These are phyloP conservation scores for Anarsia innoxiella DNA, from an alignment of 2,888 invertebrate genomes.

Conservation along the genomic window DNA sequence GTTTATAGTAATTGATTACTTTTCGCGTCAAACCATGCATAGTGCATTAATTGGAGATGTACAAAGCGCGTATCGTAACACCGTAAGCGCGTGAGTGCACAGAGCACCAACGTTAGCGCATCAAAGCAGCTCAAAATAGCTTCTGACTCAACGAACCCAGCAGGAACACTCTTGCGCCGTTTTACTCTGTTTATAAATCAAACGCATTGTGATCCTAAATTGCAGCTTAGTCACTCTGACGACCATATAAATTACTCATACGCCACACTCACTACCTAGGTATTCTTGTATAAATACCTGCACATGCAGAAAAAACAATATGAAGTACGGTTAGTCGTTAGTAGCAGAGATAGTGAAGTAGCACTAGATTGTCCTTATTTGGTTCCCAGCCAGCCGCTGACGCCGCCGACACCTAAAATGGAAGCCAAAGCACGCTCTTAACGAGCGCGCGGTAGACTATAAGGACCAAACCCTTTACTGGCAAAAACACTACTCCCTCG, in stretches of 20 bases:
- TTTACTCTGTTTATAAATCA: slow-evolving; percentile 35
- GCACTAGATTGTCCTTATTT: slow-evolving; percentile 34
- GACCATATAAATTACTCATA: slow-evolving; percentile 24
- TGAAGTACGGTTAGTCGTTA: too few relatives aligned
- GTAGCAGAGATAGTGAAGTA: slow-evolving; percentile 22
- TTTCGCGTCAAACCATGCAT: slow-evolving; percentile 2
- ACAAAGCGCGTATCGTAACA: slow-evolving; percentile 5
- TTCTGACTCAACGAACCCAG: slow-evolving; percentile 45
- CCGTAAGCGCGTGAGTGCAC: slow-evolving; percentile 17
- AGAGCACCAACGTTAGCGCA: slow-evolving; percentile 31
- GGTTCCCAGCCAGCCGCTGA: slow-evolving; percentile 34
- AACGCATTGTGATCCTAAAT: slow-evolving; percentile 31
- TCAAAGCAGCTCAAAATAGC: slow-evolving; percentile 50
- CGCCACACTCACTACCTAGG: too few relatives aligned
- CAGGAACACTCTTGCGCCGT: slow-evolving; percentile 5
- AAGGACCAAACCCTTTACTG: slow-evolving; percentile 30
- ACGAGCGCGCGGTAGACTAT: slow-evolving; percentile 38
- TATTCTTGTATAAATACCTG: too few relatives aligned
- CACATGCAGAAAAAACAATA: too few relatives aligned
- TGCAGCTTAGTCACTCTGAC: slow-evolving; percentile 33
- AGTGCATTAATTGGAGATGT: slow-evolving; percentile 6
- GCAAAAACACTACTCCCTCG: slow-evolving; percentile 17
- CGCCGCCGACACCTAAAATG: slow-evolving; percentile 47
- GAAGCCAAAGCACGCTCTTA: slow-evolving; percentile 38
- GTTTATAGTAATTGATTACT: slow-evolving; percentile 4